Evolutionary conservation across 2,888 invertebrate genomes (phyloP), one percentile per base, ranked within the genome.

Genomic region (Caenorhabditis virilis): DNA sequence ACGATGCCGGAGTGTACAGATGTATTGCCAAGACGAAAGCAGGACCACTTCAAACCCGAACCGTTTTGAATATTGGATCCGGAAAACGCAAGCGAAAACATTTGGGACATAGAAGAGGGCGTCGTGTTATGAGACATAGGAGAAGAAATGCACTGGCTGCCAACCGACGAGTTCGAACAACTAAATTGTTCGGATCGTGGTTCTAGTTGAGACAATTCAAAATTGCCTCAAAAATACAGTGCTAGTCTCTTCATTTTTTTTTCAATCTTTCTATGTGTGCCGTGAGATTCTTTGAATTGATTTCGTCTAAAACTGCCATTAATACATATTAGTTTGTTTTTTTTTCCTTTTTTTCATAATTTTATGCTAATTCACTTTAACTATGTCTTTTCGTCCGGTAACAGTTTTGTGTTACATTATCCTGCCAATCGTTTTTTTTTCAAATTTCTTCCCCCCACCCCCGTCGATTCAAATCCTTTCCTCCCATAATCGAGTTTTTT

Each of bases 1-100:
- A 87, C 54, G 89, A 91, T 83, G 88, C 87, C 26, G 91, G 90
- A 39, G 84, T 87, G 6, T 91, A 91, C 82, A 85, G 88, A 39
- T 91, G 91, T 79, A 87, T 87, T 57, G 89, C 88, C 1, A 83
- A 85, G 52, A 87, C 87, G 23, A 77, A 82, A 5, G 86, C 77
- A 2, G 82, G 81, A 26, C 63, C 74, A 16, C 66, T 82, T 38
- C 78, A 78, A 60, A 76, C 82, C 4, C 60, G 71, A 25, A 73
- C 78, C 25, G 72, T 78, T 11, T 74, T 82, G 54, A 80, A 78
- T 63, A 74, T 82, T 43, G 80, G 78, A 43, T 46, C 70, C 35
- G 69, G 76, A 63, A 80, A 79, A 78, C 78, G 77, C 71, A 80
- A 79, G 77, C 78, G 80, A 69, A 80, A 80, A 61, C 76, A 79